phyloP scores from a whole-genome alignment of 2,888 invertebrate species.

The Campopleginae sp. region DNA sequence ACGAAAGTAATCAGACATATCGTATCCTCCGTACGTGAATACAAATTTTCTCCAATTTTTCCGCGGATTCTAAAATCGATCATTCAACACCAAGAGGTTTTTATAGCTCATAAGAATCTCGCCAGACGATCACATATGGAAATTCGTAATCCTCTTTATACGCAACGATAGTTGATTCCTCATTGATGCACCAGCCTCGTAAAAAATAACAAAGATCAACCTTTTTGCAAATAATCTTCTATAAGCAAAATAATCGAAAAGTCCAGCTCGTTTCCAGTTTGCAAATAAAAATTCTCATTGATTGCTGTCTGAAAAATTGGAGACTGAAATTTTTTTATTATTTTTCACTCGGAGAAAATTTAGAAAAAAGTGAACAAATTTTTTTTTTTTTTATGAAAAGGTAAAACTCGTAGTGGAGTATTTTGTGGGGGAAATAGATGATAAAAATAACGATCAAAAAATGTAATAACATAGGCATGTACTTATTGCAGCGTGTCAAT shows the following conservation, averaged over 20 bases:
- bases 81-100: slow-evolving; percentile 9
- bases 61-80: background rate
- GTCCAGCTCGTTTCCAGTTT: background rate
- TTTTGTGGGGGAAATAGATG: background rate
- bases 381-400: background rate
- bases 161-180: slow-evolving; percentile 31
- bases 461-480: background rate
- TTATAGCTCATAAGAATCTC: slow-evolving; percentile 12
- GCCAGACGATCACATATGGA: slow-evolving; percentile 39
- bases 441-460: background rate
- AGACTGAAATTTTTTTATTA: too few relatives aligned
- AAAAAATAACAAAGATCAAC: slow-evolving; percentile 16
- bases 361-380: background rate
- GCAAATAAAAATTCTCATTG: too few relatives aligned
- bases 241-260: slow-evolving; percentile 2
- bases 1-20: slow-evolving; percentile 37
- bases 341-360: background rate
- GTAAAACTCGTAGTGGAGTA: background rate
- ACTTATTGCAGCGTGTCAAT: slow-evolving; percentile 26
- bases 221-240: slow-evolving; percentile 3
- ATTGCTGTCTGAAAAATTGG: too few relatives aligned
- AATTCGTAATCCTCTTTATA: slow-evolving; percentile 43
- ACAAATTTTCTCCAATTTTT: slow-evolving; percentile 26
- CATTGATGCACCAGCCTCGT: background rate
- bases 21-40: background rate